phyloP scores from a whole-genome alignment of 2,888 invertebrate species.

The Panzeria rudis region DNA sequence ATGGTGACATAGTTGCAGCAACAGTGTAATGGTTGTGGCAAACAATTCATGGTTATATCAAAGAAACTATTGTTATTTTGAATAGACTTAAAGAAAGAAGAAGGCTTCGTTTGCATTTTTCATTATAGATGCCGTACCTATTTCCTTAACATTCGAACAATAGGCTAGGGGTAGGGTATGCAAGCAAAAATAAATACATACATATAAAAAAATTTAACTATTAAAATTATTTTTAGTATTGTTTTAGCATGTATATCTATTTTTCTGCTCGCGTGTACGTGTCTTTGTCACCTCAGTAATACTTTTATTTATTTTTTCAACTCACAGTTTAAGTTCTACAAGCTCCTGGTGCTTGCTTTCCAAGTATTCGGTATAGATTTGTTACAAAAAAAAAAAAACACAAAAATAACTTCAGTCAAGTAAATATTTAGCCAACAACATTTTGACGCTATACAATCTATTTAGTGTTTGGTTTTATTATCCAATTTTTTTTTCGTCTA shows the following conservation, averaged over 20 bases:
- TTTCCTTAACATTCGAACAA: no score
- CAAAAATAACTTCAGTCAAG: constrained; percentile 15
- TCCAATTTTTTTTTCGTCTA: constrained; percentile 25
- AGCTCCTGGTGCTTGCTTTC: constrained; percentile 58
- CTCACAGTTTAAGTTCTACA: constrained; percentile 22
- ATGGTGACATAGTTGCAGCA: no score
- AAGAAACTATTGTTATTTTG: no score
- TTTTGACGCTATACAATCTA: constrained; percentile 66
- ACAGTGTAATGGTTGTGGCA: no score
- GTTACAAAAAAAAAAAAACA: constrained; percentile 1
- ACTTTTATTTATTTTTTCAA: constrained; percentile 19
- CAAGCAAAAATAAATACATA: neutral
- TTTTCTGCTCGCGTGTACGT: constrained; percentile 16
- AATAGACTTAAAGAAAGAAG: no score
- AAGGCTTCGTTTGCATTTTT: no score
- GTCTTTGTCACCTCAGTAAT: constrained; percentile 56
- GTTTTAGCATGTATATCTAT: constrained; percentile 32
- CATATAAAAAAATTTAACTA: constrained; percentile 5
- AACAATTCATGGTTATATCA: no score
- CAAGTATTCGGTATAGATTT: constrained; percentile 49
- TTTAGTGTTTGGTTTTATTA: constrained; percentile 1
- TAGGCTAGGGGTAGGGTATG: constrained; percentile 56
- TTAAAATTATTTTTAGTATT: constrained; percentile 28
- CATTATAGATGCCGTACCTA: no score
- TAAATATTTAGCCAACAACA: constrained; percentile 50